These are phyloP conservation scores for Anomalospiza imberbis DNA, from an alignment of 2,797 vertebrate genomes.

Conservation along the genomic window DNA sequence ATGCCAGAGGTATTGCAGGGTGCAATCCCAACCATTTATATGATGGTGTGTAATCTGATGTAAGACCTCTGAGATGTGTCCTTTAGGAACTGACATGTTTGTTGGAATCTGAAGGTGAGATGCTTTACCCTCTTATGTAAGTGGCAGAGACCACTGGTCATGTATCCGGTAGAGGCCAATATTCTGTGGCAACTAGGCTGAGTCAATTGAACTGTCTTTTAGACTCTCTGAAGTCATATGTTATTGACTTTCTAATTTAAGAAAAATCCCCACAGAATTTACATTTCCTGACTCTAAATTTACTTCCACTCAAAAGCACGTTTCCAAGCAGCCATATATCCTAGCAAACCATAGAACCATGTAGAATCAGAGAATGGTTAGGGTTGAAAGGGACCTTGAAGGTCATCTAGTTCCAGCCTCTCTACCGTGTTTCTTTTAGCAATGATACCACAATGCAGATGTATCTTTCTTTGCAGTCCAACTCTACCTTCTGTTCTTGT, in stretches of 20 bases:
- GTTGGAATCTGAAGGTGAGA: neutral
- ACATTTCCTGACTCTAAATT: neutral
- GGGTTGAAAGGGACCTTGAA: neutral
- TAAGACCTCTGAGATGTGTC: neutral
- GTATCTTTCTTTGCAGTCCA: neutral
- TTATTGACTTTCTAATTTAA: neutral
- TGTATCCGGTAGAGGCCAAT: neutral
- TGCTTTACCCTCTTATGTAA: rapidly evolving
- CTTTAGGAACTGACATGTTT: neutral
- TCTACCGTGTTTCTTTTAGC: rapidly evolving
- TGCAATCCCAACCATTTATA: neutral
- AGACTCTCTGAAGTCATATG: neutral
- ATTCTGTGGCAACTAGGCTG: neutral
- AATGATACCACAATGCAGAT: neutral
- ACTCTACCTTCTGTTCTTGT: neutral
- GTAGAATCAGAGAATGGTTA: neutral
- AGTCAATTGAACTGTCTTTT: neutral
- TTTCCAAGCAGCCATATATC: neutral
- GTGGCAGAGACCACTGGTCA: neutral
- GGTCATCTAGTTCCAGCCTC: neutral
- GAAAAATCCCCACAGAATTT: neutral
- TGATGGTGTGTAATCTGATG: neutral
- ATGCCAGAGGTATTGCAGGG: neutral
- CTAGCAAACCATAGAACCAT: neutral
- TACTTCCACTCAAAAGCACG: rapidly evolving